phyloP scores from a whole-genome alignment of 2,113 vertebrate species.

The Urocolius indicus region DNA sequence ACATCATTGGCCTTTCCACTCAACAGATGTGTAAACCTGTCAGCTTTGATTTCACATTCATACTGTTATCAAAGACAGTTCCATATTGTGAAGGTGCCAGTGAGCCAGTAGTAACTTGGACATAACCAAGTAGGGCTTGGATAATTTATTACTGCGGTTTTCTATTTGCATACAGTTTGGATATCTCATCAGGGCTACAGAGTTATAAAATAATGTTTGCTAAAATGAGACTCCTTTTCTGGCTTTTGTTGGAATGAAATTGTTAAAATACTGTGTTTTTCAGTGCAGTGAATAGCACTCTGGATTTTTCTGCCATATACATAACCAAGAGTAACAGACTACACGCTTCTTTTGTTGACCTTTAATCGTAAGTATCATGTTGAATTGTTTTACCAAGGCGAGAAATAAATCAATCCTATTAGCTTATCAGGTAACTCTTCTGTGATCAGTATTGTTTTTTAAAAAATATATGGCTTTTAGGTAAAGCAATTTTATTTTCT shows the following conservation, averaged over 20 bases:
- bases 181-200: neutral
- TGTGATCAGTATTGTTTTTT: neutral
- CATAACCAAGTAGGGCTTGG: neutral
- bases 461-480: neutral
- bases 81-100: neutral
- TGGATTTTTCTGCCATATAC: neutral
- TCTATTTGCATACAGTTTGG: neutral
- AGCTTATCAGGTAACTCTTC: neutral
- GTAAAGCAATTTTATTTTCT: neutral
- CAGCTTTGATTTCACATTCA: neutral
- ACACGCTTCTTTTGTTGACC: neutral
- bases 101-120: neutral
- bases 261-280: neutral
- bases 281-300: neutral
- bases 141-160: neutral
- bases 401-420: neutral
- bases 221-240: neutral
- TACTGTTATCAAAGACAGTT: neutral
- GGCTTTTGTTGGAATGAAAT: neutral
- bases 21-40: neutral
- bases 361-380: fast-evolving
- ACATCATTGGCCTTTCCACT: neutral
- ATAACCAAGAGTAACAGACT: neutral
- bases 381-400: neutral
- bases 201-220: neutral